Percentiles rank a stretch among this genome's conserved stretches.
Conservation (phyloP, 2,888 invertebrate genomes). For the Agriopis aurantiaria region DNA sequence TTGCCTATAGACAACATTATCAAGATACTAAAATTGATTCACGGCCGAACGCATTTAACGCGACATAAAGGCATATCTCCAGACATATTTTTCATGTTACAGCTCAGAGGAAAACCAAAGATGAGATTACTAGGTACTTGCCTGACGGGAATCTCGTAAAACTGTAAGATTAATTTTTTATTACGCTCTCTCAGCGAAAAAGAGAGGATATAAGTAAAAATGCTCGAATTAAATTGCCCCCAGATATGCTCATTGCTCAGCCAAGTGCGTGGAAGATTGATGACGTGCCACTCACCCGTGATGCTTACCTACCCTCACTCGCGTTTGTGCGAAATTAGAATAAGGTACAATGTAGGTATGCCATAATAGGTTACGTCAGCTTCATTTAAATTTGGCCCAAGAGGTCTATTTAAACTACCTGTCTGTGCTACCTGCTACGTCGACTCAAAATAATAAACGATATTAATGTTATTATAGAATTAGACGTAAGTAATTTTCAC, state of each 20-base stretch:
- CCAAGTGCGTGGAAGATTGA: conserved; percentile 12
- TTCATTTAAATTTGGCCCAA: not conserved
- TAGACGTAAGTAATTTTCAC: too few relatives aligned
- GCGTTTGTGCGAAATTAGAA: conserved; percentile 5
- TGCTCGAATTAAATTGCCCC: conserved; percentile 9
- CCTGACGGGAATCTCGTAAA: conserved; percentile 6
- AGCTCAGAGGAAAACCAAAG: conserved; percentile 1
- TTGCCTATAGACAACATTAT: too few relatives aligned
- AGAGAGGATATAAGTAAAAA: conserved; percentile 13
- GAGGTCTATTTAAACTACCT: not conserved
- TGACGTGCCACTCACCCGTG: not conserved
- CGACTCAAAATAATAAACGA: too few relatives aligned
- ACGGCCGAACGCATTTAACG: not conserved
- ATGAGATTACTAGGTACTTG: conserved; percentile 7
- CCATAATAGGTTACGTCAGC: not conserved
- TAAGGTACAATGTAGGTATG: not conserved
- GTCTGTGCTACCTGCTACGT: not conserved
- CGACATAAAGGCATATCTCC: not conserved
- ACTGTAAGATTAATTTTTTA: conserved; percentile 17
- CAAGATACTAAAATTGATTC: too few relatives aligned
- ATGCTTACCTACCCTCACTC: too few relatives aligned
- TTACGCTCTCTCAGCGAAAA: conserved; percentile 4
- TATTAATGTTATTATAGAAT: too few relatives aligned
- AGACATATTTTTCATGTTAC: not conserved
- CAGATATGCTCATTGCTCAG: conserved; percentile 13